These are phyloP conservation scores for Platyscapa corneri DNA, from an alignment of 1,140 invertebrate genomes.

Conservation along the genomic window DNA sequence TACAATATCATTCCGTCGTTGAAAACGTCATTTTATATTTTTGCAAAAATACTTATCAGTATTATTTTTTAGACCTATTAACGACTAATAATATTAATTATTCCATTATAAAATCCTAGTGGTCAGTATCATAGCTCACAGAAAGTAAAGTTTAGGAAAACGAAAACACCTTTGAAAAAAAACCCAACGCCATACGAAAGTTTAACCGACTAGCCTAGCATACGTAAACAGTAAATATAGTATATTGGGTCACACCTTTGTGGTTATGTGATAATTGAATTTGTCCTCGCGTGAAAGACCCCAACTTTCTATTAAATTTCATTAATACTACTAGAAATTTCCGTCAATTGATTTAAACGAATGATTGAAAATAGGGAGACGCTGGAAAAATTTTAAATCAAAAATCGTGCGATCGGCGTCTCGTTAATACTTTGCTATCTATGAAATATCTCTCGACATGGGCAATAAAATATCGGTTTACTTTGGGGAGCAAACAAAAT, in stretches of 20 bases:
- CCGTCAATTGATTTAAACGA: too few species aligned
- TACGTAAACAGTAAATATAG: neutral
- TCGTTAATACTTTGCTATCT: too few species aligned
- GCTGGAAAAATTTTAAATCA: too few species aligned
- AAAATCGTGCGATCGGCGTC: too few species aligned
- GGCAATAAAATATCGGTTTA: too few species aligned
- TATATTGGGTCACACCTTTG: conserved; percentile 7
- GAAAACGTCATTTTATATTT: too few species aligned
- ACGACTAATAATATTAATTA: neutral
- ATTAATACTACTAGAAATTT: neutral
- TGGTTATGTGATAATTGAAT: conserved; percentile 37
- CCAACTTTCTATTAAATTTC: neutral
- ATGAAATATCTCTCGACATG: too few species aligned
- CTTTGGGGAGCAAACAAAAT: neutral
- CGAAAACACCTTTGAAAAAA: neutral
- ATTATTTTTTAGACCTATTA: too few species aligned
- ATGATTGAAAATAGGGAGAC: too few species aligned
- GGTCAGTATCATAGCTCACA: neutral
- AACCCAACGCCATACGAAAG: neutral
- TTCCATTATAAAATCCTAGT: neutral
- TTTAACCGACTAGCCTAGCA: neutral
- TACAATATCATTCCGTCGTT: too few species aligned
- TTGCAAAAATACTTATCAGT: too few species aligned
- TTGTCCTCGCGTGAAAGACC: neutral
- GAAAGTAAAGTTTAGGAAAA: conserved; percentile 2